Conservation (phyloP, 1,140 invertebrate genomes). For the Drosophila takahashii region DNA sequence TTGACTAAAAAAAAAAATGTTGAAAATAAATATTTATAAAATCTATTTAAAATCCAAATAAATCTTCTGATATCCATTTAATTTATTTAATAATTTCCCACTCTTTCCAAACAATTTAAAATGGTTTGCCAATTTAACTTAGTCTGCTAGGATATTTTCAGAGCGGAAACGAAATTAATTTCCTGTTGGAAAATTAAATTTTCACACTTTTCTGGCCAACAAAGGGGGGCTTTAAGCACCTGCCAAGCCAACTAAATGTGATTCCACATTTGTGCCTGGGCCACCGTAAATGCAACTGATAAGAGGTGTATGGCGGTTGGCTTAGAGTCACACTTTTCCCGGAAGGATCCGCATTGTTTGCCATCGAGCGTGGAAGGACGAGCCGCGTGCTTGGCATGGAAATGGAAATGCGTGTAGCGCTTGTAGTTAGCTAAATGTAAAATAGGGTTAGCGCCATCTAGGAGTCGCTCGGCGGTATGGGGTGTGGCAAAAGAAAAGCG, state of each 20-base stretch:
- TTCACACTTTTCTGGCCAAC: constrained; percentile 6
- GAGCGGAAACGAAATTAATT: constrained; percentile 32
- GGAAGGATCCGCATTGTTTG: constrained; percentile 54
- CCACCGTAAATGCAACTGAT: constrained; percentile 39
- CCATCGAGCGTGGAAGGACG: constrained; percentile 13
- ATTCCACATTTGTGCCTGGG: constrained; percentile 13
- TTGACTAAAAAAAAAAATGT: too few species aligned
- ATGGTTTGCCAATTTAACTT: neutral
- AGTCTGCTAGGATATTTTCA: neutral
- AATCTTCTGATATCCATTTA: neutral
- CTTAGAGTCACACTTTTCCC: constrained; percentile 40
- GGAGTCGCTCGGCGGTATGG: too few species aligned
- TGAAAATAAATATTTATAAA: neutral
- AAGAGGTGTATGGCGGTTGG: constrained; percentile 30
- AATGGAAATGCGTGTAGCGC: constrained; percentile 62
- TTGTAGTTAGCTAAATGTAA: too few species aligned
- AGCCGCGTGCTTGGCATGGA: constrained; percentile 58
- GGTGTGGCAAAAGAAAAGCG: too few species aligned
- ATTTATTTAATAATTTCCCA: neutral
- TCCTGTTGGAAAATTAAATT: constrained; percentile 30
- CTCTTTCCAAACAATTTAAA: neutral
- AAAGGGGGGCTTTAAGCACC: neutral
- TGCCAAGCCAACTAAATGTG: constrained; percentile 18
- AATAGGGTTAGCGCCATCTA: too few species aligned
- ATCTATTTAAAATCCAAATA: neutral